Percentiles rank a stretch among this genome's conserved stretches.
phyloP scores from a whole-genome alignment of 2,888 invertebrate genomes.

The Drosophila tripunctata region DNA sequence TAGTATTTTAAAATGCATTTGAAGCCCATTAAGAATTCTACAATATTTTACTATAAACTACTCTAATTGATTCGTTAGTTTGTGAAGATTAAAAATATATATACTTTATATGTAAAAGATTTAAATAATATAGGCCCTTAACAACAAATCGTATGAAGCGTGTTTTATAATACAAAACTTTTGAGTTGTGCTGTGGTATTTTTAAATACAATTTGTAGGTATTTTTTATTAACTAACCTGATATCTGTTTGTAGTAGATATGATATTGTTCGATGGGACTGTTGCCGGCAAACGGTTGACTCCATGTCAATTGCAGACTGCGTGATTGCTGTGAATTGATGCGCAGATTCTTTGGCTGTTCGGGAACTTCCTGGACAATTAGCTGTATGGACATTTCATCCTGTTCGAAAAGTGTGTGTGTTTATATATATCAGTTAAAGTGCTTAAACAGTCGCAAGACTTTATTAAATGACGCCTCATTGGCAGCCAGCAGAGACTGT shows the following conservation, averaged over 20 bases:
- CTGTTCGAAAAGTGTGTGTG: constrained; percentile 48
- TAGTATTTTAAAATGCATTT: no score
- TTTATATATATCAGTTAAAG: constrained; percentile 27
- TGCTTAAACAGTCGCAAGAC: constrained; percentile 10
- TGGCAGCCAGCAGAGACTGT: constrained; percentile 1
- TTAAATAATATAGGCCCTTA: no score
- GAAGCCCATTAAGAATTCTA: no score
- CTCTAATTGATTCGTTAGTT: no score
- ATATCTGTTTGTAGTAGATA: constrained; percentile 94
- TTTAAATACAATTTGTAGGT: no score
- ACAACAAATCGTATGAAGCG: no score
- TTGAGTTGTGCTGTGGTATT: no score
- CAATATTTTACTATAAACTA: no score
- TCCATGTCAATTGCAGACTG: constrained; percentile 94
- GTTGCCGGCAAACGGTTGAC: constrained; percentile 94
- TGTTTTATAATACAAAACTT: no score
- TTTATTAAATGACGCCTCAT: constrained; percentile 19
- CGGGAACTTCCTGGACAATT: constrained; percentile 95
- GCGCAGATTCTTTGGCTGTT: constrained; percentile 93
- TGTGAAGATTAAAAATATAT: no score
- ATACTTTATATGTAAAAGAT: no score
- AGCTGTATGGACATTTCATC: constrained; percentile 96
- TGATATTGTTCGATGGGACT: constrained; percentile 95
- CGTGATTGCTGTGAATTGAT: constrained; percentile 94
- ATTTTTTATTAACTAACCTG: no score